These are phyloP conservation scores for Progne subis DNA, from an alignment of 2,113 vertebrate species.

Conservation along the genomic window DNA sequence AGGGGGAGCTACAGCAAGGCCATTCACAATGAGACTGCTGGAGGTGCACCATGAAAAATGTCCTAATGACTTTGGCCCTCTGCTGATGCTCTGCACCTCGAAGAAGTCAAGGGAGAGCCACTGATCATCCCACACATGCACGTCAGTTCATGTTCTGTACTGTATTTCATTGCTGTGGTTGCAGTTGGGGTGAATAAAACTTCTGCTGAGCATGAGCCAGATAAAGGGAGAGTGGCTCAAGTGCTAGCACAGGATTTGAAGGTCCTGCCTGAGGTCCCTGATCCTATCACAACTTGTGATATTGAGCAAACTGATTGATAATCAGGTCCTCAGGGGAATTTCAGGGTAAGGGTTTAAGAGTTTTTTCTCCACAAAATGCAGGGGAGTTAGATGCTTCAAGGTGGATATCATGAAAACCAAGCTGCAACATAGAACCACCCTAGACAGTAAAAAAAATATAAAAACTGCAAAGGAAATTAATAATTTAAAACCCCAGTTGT, in stretches of 20 bases:
- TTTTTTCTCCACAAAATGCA: not conserved
- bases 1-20: not conserved
- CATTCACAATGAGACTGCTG: not conserved
- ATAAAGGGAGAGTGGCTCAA: not conserved
- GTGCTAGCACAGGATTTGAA: not conserved
- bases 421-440: not conserved
- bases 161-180: not conserved
- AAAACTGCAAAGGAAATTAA: not conserved
- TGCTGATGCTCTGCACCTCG: not conserved
- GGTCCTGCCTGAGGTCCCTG: not conserved
- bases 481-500: not conserved
- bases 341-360: not conserved
- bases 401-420: not conserved
- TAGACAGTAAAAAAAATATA: not conserved
- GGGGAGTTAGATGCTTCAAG: not conserved
- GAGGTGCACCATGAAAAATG: not conserved
- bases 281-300: not conserved
- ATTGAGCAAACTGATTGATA: not conserved
- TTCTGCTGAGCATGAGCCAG: not conserved
- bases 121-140: rapidly evolving
- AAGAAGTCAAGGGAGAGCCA: not conserved
- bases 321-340: rapidly evolving
- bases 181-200: not conserved
- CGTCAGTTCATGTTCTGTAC: rapidly evolving
- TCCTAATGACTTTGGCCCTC: not conserved